Evolutionary conservation across 2,797 vertebrate species (phyloP).

Genomic region (Pseudocheirus occidentalis): DNA sequence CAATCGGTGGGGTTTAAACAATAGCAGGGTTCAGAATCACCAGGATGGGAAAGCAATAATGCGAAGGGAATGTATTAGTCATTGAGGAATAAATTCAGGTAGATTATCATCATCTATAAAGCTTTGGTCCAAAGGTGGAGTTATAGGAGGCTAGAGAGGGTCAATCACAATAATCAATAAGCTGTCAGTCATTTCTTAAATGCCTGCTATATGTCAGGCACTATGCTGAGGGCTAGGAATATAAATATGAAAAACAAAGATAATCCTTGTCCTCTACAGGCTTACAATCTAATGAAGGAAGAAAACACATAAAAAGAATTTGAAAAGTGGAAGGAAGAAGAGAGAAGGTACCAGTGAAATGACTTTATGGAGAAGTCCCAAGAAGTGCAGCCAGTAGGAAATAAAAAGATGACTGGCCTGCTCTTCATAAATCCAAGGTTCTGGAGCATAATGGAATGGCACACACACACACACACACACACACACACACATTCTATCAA

Average conservation of each 20-base stretch:
- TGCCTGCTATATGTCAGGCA: not conserved
- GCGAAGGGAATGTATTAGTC: not conserved
- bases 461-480: not conserved
- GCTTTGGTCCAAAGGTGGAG: not conserved
- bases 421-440: not conserved
- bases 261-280: not conserved
- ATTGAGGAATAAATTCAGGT: not conserved
- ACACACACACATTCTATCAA: too few species aligned
- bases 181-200: not conserved
- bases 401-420: not conserved
- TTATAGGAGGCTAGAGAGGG: not conserved
- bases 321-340: not conserved
- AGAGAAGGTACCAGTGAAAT: not conserved
- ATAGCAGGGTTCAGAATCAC: not conserved
- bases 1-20: not conserved
- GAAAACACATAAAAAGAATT: not conserved
- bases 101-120: not conserved
- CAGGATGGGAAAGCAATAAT: not conserved
- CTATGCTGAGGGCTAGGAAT: not conserved
- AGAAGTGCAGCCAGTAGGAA: not conserved
- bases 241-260: not conserved
- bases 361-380: too few species aligned
- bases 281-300: not conserved
- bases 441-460: not conserved
- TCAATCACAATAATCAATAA: not conserved